These are phyloP conservation scores for Cartodere bifasciata DNA, from an alignment of 2,888 invertebrate genomes.

Conservation along the genomic window DNA sequence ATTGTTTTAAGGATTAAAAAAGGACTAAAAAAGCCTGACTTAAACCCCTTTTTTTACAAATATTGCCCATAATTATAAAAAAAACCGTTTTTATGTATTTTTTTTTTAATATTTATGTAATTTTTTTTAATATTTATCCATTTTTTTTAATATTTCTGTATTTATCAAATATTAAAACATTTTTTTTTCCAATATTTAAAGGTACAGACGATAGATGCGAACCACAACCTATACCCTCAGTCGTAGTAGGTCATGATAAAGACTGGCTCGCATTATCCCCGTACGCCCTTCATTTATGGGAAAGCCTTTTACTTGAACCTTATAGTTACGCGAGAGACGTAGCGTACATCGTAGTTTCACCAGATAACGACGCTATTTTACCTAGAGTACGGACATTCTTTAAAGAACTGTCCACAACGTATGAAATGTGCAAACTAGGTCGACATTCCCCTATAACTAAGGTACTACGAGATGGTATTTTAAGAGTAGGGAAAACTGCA, in stretches of 20 bases:
- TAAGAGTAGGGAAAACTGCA: slow-evolving; percentile 62
- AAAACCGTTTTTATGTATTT: no score
- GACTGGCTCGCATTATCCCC: slow-evolving; percentile 94
- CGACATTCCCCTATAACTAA: slow-evolving; percentile 83
- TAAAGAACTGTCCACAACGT: slow-evolving; percentile 82
- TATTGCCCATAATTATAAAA: no score
- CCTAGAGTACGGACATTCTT: slow-evolving; percentile 76
- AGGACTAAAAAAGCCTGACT: no score
- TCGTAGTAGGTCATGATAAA: slow-evolving; percentile 88
- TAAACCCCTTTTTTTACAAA: no score
- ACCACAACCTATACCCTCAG: slow-evolving; percentile 90
- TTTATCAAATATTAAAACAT: slow-evolving; percentile 1
- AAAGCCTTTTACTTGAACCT: slow-evolving; percentile 91
- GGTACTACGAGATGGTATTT: slow-evolving; percentile 73
- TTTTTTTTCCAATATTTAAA: slow-evolving; percentile 12
- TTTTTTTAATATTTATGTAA: no score
- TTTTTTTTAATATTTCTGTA: slow-evolving; percentile 4
- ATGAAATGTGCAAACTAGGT: slow-evolving; percentile 91
- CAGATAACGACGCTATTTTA: slow-evolving; percentile 77
- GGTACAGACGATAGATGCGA: slow-evolving; percentile 90
- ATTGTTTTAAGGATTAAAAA: no score
- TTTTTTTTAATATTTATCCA: no score
- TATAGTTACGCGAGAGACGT: slow-evolving; percentile 91
- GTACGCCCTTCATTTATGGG: slow-evolving; percentile 90
- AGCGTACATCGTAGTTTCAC: slow-evolving; percentile 87